A percentile compares a stretch with the other conserved stretches of the same genome.
phyloP scores from a whole-genome alignment of 2,113 vertebrate genomes.

The Lagopus leucura region DNA sequence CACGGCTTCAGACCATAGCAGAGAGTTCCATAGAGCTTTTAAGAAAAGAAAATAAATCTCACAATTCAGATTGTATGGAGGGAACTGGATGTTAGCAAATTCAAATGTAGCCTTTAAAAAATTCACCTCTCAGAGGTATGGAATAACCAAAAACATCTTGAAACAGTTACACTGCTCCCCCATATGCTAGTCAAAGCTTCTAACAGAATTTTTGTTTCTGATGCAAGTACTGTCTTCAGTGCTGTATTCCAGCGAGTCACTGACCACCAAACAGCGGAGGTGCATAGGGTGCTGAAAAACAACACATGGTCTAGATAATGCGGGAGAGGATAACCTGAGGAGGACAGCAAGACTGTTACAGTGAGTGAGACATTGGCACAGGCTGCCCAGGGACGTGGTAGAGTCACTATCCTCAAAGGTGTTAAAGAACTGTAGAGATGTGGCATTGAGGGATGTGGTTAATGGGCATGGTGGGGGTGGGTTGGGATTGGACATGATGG shows the following conservation, averaged over 20 bases:
- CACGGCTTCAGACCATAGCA: not conserved
- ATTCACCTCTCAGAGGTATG: not conserved
- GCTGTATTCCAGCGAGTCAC: not conserved
- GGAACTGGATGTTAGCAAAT: not conserved
- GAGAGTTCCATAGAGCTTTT: not conserved
- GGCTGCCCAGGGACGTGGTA: not conserved
- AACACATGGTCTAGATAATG: not conserved
- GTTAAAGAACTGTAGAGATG: too few relatives aligned
- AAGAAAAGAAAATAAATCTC: not conserved
- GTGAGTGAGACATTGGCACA: not conserved
- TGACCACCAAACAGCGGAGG: not conserved
- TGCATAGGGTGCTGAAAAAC: not conserved
- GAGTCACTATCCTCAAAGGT: too few relatives aligned
- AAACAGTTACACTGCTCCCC: not conserved
- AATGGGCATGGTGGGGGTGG: too few relatives aligned
- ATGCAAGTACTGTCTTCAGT: not conserved
- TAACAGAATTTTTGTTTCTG: not conserved
- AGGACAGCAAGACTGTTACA: not conserved
- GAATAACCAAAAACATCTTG: not conserved
- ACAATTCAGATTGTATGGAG: not conserved
- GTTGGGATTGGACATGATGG: too few relatives aligned
- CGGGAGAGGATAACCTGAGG: not conserved
- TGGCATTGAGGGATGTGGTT: too few relatives aligned
- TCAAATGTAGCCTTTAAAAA: not conserved
- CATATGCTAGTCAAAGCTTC: not conserved